A percentile compares a stretch with the other conserved stretches of the same genome.
Conservation (phyloP, 2,888 invertebrate species). For the Dendrolimus houi region DNA sequence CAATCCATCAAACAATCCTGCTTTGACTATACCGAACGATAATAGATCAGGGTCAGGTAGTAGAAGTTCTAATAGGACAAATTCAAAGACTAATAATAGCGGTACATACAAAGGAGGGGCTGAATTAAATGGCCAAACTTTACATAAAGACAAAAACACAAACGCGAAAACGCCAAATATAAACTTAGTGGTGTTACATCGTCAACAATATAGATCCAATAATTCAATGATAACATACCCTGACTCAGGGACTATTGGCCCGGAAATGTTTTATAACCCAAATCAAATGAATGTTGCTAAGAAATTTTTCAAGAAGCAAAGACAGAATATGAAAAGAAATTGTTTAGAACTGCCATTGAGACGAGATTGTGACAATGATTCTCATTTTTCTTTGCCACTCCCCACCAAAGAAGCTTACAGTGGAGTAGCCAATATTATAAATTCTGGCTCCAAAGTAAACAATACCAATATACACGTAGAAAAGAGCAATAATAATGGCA, state of each 20-base stretch:
- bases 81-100: slow-evolving; percentile 80
- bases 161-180: slow-evolving; percentile 78
- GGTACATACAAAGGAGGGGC: slow-evolving; percentile 79
- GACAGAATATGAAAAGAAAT: slow-evolving; percentile 83
- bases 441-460: slow-evolving; percentile 85
- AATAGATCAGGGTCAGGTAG: slow-evolving; percentile 79
- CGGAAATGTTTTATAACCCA: slow-evolving; percentile 93
- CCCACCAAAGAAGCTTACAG: slow-evolving; percentile 66
- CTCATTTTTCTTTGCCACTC: slow-evolving; percentile 66
- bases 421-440: slow-evolving; percentile 78
- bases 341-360: slow-evolving; percentile 81
- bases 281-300: slow-evolving; percentile 95
- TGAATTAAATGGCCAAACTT: slow-evolving; percentile 76
- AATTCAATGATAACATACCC: slow-evolving; percentile 80
- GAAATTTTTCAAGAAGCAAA: slow-evolving; percentile 93
- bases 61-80: slow-evolving; percentile 81
- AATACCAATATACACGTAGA: slow-evolving; percentile 88
- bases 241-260: slow-evolving; percentile 71
- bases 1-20: slow-evolving; percentile 34
- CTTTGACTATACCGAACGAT: slow-evolving; percentile 70
- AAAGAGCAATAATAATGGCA: slow-evolving; percentile 63
- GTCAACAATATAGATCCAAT: slow-evolving; percentile 83
- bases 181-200: slow-evolving; percentile 81
- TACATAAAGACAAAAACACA: slow-evolving; percentile 61
- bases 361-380: slow-evolving; percentile 74